Base-by-base conservation (phyloP, 2,113 vertebrate genomes). In the Pseudopodoces humilis region DNA sequence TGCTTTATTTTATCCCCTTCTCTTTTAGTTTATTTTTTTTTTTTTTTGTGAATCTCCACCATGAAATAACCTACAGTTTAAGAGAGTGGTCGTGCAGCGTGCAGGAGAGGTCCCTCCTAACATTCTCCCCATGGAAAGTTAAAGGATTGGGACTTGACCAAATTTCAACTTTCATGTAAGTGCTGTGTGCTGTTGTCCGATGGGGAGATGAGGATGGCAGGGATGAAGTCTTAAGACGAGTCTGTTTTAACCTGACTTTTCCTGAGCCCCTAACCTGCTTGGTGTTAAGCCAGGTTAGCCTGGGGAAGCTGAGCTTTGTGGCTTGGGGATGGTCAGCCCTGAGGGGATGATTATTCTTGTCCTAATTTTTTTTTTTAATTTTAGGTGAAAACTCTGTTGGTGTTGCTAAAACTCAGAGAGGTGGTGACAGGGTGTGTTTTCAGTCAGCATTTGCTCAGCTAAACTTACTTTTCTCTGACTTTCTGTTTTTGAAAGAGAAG, bases 111-210 rank as follows among this genome's bases (percentile, higher is more conserved):
- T 30, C 39, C 41, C 67, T 80, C 83, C 70, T 84, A 60, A 69
- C 11, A 7, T 70, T 89, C 86, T 52, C 63, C 63, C 52, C 3
- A 3, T 35, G 65, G 84, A 83, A 89, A 91, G 63, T 75, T 78
- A 63, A 72, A 91, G 83, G 78, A 80, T 15, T 63, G 67, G 56
- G 76, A 67, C 62, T 74, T 58, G 46, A 68, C 23, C 85, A 83
- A n/a, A 83, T 80, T 71, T 67, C 87, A 70, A 16, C 87, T 86
- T 83, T 24, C 74, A 63, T 18, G 41, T 90, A 95, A 95, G 84
- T 86, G 33, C 76, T 18, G 30, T 0, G 12, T 0, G 11, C 83
- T 86, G 47, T 92, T 15, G 7, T 67, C 55, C 7, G 75, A 16
- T 41, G 53, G 80, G 77, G 64, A 71, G 64, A 41, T 53, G 86